Evolutionary conservation across 2,797 vertebrate species (phyloP), one percentile per base, ranked within the genome.

Genomic region (Sternarchorhynchus goeldii): DNA sequence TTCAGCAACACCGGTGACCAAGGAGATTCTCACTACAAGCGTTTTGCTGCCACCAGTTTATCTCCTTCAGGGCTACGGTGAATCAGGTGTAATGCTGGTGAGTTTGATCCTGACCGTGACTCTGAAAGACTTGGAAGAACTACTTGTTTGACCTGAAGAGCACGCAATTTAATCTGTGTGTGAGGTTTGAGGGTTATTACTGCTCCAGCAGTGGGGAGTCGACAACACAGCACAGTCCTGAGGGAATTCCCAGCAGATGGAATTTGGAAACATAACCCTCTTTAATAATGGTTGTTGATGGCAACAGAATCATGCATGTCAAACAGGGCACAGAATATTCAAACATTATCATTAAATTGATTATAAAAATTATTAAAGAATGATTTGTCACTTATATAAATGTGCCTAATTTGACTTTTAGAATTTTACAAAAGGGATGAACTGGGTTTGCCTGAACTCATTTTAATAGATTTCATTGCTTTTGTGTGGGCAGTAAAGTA

Each of bases 281-380:
- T 79, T 78, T 65, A 70, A 65, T 41, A 62, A 20, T 73, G 69
- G 69, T 45, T 79, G 79, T 66, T 74, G 58, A 62, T 75, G 36
- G 21, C 36, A 59, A 29, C 39, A 29, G 18, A 57, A 59, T 39
- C 55, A 63, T 64, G 62, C 69, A 45, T 41, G 59, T 71, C 45
- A 75, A 73, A 62, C 10, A 25, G 60, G 34, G 57, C 32, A 75
- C 66, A 73, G 39, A 81, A 68, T 81, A 62, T 25, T 25, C 59
- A 80, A 62, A 75, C 66, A 62, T 56, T 72, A 67, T 73, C 77
- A 60, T 63, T 67, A 8, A 14, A 69, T 73, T 62, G 25, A 25
- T 25, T 25, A 25, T 25, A 25, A 25, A 25, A 25, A 25, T 25
- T 25, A 25, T 25, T 25, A 25, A 25, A 21, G 73, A 74, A 63